Evolutionary conservation across 2,113 vertebrate genomes (phyloP), one percentile per base, ranked within the genome.

Genomic region (Microtus richardsoni): DNA sequence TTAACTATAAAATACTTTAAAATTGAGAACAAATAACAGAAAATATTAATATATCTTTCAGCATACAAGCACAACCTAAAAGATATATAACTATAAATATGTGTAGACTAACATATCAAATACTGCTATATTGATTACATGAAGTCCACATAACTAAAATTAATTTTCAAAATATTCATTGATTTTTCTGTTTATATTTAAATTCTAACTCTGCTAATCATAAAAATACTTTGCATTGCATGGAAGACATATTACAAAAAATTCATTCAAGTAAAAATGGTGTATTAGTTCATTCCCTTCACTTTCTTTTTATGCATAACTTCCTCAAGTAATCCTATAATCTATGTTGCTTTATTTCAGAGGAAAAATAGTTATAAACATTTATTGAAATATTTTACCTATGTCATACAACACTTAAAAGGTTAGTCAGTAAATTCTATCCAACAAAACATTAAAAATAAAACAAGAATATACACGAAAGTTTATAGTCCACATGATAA

Each of bases 321-420:
- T 64, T 83, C 68, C 60, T 88, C 79, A 91, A n/a, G 30, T 89
- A 92, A 90, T 92, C 62, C 49, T 95, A 73, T 2, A 7, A 83
- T 33, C 39, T 88, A 73, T 74, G 33, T 24, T 26, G 52, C 1
- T 88, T 0, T 86, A 74, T 58, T 92, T 89, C 73, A 94, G 5
- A 92, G 24, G 71, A 84, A 95, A 80, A 66, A 1, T 26, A 97
- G 84, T 26, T 77, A 14, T 91, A 33, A 93, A 71, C 7, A 86
- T 36, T 78, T 94, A 86, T 64, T 93, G 26, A 96, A 97, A 95
- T 77, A 86, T 49, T 82, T 16, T 85, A 64, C 30, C 73, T 89
- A 83, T 49, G 12, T 30, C 36, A n/a, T 24, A 30, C 83, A 41
- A 88, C 11, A 94, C 0, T 88, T 95, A 11, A 39, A 89, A 74